Evolutionary conservation across 1,140 invertebrate genomes (phyloP), one percentile per base, ranked within the genome.

Genomic region (Rhagoletis zephyria): DNA sequence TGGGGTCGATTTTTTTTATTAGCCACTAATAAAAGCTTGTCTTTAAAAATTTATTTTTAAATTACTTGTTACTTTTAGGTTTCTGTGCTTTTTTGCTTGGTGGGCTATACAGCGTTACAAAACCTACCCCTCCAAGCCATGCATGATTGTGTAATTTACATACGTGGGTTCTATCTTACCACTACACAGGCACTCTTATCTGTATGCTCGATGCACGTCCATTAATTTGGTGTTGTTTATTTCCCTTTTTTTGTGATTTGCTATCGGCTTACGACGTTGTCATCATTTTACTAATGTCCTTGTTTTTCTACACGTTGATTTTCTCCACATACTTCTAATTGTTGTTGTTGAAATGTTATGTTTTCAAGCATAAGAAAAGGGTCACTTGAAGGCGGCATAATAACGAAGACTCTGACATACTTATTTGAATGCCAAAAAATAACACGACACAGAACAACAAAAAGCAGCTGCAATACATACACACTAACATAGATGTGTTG

Each of bases 221-320:
- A 48, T 45, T 70, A 45, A 70, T 70, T 70, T 70, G 40, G 9
- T 40, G 64, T 40, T 65, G n/a, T 65, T 65, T 19, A 65, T 65
- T 65, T 65, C n/a, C 30, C 40, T 2, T 12, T 14, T 14, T 42
- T 70, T 45, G 30, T 70, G 40, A 70, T 40, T 70, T 70, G 19
- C 30, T 70, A 40, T 12, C 51, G 5, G 51, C 5, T 7, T 7
- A 56, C 51, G 51, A 19, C 42, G 65, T 48, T 70, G 65, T 70
- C 42, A 70, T 70, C 42, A 12, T 70, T 70, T 45, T 9, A 70
- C 7, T 63, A 14, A 9, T 63, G 61, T 14, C 61, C 12, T 63
- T 12, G 61, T 63, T 63, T 63, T n/a, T 63, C 61, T n/a, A 14
- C 16, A 14, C 61, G 10, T 63, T 63, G 61, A 63, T 12, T 63